Evolutionary conservation across 2,888 invertebrate genomes (phyloP).

Genomic region (Pegoplata infirma): DNA sequence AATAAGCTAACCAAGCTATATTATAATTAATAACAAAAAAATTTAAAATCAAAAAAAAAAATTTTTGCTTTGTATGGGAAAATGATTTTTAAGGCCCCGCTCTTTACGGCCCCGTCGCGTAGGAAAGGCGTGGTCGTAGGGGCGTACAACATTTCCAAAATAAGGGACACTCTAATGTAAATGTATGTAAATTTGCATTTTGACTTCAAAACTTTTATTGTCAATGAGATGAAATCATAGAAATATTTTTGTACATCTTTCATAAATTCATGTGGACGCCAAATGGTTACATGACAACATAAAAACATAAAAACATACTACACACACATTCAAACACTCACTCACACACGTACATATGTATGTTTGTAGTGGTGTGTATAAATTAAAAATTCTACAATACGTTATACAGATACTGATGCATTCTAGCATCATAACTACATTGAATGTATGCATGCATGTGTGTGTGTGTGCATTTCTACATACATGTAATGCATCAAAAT

Average conservation of each 20-base stretch:
- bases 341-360: background rate
- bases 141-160: too few species aligned
- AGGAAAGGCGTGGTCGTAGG: too few species aligned
- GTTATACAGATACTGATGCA: slow-evolving; percentile 31
- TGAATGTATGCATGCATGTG: too few species aligned
- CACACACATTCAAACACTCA: background rate
- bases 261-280: slow-evolving; percentile 48
- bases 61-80: too few species aligned
- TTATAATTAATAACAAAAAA: too few species aligned
- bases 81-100: too few species aligned
- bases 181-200: slow-evolving; percentile 32
- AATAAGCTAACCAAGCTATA: too few species aligned
- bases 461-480: too few species aligned
- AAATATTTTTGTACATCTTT: slow-evolving; percentile 54
- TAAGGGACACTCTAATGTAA: background rate
- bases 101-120: too few species aligned
- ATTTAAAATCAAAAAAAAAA: too few species aligned
- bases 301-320: slow-evolving; percentile 1
- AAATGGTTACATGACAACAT: background rate
- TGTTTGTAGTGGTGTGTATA: background rate
- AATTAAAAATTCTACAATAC: slow-evolving; percentile 47
- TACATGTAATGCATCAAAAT: slow-evolving; percentile 56
- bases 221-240: slow-evolving; percentile 53
- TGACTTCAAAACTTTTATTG: slow-evolving; percentile 52
- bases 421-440: background rate